These are phyloP conservation scores for Zosterops lateralis DNA, from an alignment of 2,113 vertebrate species.

Conservation along the genomic window DNA sequence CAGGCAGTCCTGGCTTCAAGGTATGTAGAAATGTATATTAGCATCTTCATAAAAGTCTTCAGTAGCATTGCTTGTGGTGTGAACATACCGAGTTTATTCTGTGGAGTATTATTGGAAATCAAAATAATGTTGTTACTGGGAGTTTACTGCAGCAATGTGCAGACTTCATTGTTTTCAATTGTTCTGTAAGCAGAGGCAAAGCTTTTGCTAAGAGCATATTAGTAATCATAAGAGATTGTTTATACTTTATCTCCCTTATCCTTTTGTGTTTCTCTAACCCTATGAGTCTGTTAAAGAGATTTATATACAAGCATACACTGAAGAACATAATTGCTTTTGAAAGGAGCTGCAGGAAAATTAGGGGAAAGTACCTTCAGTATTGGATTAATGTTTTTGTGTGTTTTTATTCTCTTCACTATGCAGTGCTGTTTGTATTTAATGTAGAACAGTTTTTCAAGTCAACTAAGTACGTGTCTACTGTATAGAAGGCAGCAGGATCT, in stretches of 20 bases:
- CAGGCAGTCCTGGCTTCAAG: conserved; percentile 86
- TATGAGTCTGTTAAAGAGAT: not conserved
- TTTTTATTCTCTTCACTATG: not conserved
- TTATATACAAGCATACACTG: not conserved
- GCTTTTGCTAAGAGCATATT: not conserved
- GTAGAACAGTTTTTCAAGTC: not conserved
- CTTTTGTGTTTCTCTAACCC: not conserved
- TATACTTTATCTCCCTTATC: not conserved
- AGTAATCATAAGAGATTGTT: not conserved
- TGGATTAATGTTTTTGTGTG: not conserved
- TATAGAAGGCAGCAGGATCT: not conserved
- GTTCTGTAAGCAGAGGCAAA: not conserved
- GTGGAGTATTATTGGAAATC: not conserved
- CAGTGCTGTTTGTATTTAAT: not conserved
- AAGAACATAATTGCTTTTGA: not conserved
- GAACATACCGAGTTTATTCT: not conserved
- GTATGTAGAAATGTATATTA: conserved; percentile 66
- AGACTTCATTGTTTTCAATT: not conserved
- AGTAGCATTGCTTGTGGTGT: not conserved
- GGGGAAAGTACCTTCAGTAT: not conserved
- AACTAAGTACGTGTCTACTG: not conserved
- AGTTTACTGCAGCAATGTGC: not conserved
- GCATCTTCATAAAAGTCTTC: not conserved
- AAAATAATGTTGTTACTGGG: not conserved
- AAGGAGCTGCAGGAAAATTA: not conserved